phyloP scores from a whole-genome alignment of 2,113 vertebrate genomes.

The Labeo catla region DNA sequence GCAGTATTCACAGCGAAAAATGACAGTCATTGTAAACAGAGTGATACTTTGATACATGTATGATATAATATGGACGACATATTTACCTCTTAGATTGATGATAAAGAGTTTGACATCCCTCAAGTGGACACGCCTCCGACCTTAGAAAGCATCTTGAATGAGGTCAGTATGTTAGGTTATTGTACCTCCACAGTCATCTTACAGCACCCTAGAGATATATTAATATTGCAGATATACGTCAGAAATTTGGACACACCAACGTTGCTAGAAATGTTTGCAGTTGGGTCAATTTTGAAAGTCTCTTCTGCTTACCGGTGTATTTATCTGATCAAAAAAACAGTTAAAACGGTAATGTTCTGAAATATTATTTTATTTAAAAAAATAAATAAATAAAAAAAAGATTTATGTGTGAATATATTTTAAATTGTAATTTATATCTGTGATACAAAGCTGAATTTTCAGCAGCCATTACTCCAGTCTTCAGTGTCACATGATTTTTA shows the following conservation, averaged over 20 bases:
- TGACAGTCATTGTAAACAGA: neutral
- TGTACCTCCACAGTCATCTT: neutral
- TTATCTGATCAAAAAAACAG: neutral
- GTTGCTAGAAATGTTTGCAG: no score
- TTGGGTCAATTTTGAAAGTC: neutral
- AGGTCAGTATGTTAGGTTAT: slow-evolving; percentile 75
- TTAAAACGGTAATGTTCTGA: neutral
- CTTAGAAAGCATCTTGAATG: slow-evolving; percentile 95
- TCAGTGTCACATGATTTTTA: no score
- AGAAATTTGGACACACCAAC: no score
- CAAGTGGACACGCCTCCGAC: slow-evolving; percentile 98
- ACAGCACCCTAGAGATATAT: neutral
- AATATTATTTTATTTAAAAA: no score
- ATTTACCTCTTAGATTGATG: slow-evolving; percentile 83
- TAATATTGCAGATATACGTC: neutral
- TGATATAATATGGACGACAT: no score
- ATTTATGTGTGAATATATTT: neutral
- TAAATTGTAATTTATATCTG: neutral
- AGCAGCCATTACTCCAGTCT: neutral
- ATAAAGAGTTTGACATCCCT: slow-evolving; percentile 98
- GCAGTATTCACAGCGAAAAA: neutral
- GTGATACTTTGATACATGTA: neutral
- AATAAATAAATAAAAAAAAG: no score
- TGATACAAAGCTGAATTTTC: neutral
- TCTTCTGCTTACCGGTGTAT: neutral